Percentiles rank a stretch among this genome's conserved stretches.
Evolutionary conservation across 2,113 vertebrate species (phyloP).

Genomic region (Gambusia holbrooki): DNA sequence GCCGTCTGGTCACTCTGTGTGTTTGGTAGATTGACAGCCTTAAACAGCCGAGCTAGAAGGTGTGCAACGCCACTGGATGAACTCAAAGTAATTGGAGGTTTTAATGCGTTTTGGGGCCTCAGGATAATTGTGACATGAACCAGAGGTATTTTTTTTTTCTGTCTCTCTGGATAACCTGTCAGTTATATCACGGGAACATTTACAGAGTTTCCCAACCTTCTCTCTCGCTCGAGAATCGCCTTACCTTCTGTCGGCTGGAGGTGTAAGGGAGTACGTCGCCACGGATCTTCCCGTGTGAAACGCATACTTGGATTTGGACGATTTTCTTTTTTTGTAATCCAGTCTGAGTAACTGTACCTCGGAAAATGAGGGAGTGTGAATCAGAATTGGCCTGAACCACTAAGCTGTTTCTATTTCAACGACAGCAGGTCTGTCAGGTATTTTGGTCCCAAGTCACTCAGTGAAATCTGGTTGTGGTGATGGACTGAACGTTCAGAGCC

Average conservation of each 20-base stretch:
- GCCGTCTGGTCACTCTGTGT: conserved; percentile 25
- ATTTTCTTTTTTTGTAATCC: too few relatives aligned
- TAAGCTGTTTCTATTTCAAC: too few relatives aligned
- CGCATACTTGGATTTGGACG: too few relatives aligned
- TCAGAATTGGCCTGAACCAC: too few relatives aligned
- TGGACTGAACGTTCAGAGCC: too few relatives aligned
- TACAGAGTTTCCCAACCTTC: not conserved
- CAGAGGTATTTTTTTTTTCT: not conserved
- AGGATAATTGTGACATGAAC: not conserved
- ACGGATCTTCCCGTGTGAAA: too few relatives aligned
- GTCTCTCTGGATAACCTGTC: not conserved
- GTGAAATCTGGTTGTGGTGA: too few relatives aligned
- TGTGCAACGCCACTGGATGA: not conserved
- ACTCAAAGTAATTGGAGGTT: conserved; percentile 4
- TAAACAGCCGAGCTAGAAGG: conserved; percentile 16
- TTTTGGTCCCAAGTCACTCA: too few relatives aligned
- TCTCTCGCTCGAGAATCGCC: too few relatives aligned
- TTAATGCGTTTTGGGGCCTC: not conserved
- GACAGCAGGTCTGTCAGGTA: too few relatives aligned
- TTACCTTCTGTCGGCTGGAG: not conserved
- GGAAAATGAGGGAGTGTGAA: too few relatives aligned
- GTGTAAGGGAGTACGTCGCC: not conserved
- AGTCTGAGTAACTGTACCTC: too few relatives aligned
- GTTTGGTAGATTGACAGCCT: conserved; percentile 37
- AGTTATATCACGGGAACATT: not conserved